Base-by-base conservation (phyloP, 2,888 invertebrate species). In the Mycalesis mineus region DNA sequence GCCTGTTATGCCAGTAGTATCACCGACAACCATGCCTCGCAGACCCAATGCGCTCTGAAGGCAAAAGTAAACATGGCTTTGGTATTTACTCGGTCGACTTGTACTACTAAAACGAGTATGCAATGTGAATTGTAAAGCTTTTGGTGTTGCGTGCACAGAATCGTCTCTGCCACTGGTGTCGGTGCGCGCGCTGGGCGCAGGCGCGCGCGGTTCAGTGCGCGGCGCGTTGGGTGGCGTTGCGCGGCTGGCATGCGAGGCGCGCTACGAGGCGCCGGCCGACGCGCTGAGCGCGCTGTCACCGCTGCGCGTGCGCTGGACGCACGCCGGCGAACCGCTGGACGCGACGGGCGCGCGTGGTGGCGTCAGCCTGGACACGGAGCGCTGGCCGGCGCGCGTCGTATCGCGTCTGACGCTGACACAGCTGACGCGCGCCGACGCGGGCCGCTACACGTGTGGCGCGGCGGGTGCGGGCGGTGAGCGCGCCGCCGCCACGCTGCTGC, bases 291-390 rank as follows among this genome's bases (percentile, higher is more conserved):
- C 76, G 55, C 67, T 73, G 70, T 75, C 82, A 55, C 68, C 82
- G 57, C 77, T 83, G 28, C 67, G 75, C 54, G 62, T 86, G 9
- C 68, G 55, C 58, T 86, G 86, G 87, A 61, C 57, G 29, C 74
- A 71, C 55, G 73, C 67, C 28, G 77, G 72, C 2, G 61, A 60
- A 13, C 63, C 66, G 7, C 51, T 81, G 7, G 68, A 72, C 56
- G 1, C 22, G 28, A 69, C 75, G 77, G 69, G 72, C 39, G 17
- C 58, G 2, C 74, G 75, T 55, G 91, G 92, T 60, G 92, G 92
- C 57, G 91, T 93, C 72, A 91, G 91, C 65, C 91, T 94, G 68
- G 92, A 93, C 73, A 92, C 93, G 62, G 92, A 92, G 79, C 91
- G 91, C 63, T 91, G 92, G 70, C 86, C 91, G 67, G 87, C 89